Percentiles rank a stretch among this genome's conserved stretches.
These are phyloP conservation scores for Gasterosteus nipponicus DNA, from an alignment of 2,113 vertebrate genomes.

Conservation along the genomic window DNA sequence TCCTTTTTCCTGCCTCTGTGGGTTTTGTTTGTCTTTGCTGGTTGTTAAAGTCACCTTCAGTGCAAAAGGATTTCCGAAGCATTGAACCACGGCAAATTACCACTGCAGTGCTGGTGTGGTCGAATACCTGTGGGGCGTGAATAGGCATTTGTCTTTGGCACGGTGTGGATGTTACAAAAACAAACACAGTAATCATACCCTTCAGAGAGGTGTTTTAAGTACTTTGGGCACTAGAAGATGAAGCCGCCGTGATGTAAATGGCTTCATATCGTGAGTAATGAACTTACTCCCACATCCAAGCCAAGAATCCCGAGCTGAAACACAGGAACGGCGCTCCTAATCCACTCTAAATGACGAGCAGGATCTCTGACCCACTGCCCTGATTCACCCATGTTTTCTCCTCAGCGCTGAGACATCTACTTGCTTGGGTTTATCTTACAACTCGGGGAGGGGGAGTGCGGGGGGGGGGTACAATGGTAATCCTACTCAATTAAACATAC, in stretches of 20 bases:
- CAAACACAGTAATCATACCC: not conserved
- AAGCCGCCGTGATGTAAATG: conserved; percentile 2
- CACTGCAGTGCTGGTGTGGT: not conserved
- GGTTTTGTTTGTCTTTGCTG: conserved; percentile 50
- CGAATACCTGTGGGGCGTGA: conserved; percentile 21
- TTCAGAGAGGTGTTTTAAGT: conserved; percentile 4
- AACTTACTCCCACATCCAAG: conserved; percentile 33
- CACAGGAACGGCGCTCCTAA: conserved; percentile 52
- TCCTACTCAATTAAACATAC: conserved; percentile 34
- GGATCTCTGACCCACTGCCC: conserved; percentile 72
- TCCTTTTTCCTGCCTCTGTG: conserved; percentile 11
- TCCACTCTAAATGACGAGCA: conserved; percentile 59
- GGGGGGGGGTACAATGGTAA: conserved; percentile 8
- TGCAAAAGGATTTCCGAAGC: conserved; percentile 16
- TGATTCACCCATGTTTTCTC: conserved; percentile 59
- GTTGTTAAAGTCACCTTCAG: conserved; percentile 51
- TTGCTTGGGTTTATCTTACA: conserved; percentile 44
- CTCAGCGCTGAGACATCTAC: conserved; percentile 34
- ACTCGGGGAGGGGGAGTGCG: not conserved
- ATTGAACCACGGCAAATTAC: conserved; percentile 5
- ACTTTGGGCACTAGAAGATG: conserved; percentile 4
- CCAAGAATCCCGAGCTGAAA: conserved; percentile 49
- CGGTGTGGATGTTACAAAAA: conserved; percentile 15
- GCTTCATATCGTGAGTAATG: conserved; percentile 20
- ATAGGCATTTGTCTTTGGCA: conserved; percentile 15